These are phyloP conservation scores for Tapirus terrestris DNA, from an alignment of 2,113 vertebrate genomes.

Conservation along the genomic window DNA sequence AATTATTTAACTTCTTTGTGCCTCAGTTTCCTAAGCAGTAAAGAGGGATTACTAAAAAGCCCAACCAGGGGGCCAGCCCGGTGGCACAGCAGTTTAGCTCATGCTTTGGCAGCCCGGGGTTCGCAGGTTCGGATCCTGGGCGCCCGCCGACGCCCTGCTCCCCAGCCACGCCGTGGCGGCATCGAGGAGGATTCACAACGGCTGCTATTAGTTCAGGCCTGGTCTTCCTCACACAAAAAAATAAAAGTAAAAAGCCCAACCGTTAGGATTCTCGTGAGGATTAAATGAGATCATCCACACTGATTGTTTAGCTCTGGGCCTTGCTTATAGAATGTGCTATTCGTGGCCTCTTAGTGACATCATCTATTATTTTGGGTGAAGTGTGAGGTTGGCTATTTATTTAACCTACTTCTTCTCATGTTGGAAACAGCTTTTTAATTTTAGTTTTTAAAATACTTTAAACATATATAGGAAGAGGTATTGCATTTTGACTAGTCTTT, in stretches of 20 bases:
- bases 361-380: neutral
- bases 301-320: neutral
- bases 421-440: neutral
- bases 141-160: too few species aligned
- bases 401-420: neutral
- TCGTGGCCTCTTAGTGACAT: neutral
- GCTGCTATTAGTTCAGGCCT: too few species aligned
- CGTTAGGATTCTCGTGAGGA: neutral
- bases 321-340: neutral
- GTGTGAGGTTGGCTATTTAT: neutral
- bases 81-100: too few species aligned
- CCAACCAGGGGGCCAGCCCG: neutral
- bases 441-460: neutral
- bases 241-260: neutral
- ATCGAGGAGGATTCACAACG: too few species aligned
- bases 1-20: neutral
- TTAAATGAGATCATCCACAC: neutral
- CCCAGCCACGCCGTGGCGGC: too few species aligned
- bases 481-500: neutral
- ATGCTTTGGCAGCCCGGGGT: too few species aligned
- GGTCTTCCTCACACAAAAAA: too few species aligned
- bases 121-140: too few species aligned
- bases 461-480: neutral
- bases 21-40: neutral
- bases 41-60: neutral